These are phyloP conservation scores for Sebastiscus tertius DNA, from an alignment of 2,797 vertebrate genomes.

Conservation along the genomic window DNA sequence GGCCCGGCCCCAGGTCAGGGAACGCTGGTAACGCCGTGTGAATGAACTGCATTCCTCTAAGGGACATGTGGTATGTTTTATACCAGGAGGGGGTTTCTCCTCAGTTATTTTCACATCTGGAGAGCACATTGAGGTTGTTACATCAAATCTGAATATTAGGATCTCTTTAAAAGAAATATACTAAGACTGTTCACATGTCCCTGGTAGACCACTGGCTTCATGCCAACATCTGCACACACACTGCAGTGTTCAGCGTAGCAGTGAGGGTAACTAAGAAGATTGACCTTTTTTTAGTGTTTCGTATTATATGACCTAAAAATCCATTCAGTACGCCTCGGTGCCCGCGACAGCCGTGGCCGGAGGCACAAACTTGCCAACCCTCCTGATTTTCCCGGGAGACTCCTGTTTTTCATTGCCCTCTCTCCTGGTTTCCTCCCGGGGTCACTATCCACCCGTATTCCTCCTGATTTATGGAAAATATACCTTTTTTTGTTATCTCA, in stretches of 20 bases:
- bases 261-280: background rate
- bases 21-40: background rate
- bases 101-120: background rate
- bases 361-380: too few relatives aligned
- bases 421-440: too few relatives aligned
- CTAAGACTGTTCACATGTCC: background rate
- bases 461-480: too few relatives aligned
- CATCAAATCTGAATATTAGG: background rate
- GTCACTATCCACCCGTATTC: too few relatives aligned
- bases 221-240: background rate
- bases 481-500: too few relatives aligned
- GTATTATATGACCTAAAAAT: background rate
- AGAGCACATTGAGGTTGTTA: background rate
- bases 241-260: background rate
- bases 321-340: too few relatives aligned
- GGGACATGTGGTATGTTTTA: slow-evolving; percentile 1
- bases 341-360: too few relatives aligned
- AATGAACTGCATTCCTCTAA: background rate
- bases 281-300: background rate
- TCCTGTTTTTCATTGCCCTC: too few relatives aligned
- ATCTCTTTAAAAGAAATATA: background rate
- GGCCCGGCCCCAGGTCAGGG: background rate
- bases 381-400: too few relatives aligned
- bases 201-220: background rate
- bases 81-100: background rate